Base-by-base conservation (phyloP, 2,113 vertebrate genomes). In the Catharus bicknelli region DNA sequence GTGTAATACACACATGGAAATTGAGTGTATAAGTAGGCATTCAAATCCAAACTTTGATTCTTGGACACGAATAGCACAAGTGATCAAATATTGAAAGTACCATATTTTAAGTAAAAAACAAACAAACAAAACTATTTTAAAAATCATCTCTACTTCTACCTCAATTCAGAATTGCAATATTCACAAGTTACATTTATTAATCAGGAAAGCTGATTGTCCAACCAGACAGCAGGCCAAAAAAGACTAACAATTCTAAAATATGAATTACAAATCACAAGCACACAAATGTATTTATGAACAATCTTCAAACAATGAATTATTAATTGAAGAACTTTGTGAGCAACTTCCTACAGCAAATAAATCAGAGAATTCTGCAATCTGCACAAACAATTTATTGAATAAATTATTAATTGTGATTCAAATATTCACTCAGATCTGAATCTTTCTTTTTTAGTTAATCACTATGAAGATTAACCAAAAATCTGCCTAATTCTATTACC, bases 331-430 rank as follows among this genome's bases (percentile, higher is more conserved):
- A 95, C 73, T 96, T 90, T 58, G 87, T 90, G 90, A 89, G 63
- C 53, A 95, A 95, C 90, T 93, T 94, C 75, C 70, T 72, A 83
- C 11, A 68, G 80, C 63, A 93, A 96, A 95, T 92, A 96, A 94
- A 91, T 86, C 78, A 83, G 68, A 91, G 59, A 88, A 75, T 86
- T 83, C 79, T 87, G 66, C 59, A 93, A 83, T 85, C 68, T 83
- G 53, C 62, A 79, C 85, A 91, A 95, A 96, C 89, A 95, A 91
- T 83, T 91, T 93, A 85, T 83, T 91, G 75, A 92, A 94, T 93
- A 93, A 95, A 96, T 93, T 90, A 77, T 88, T 92, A 62, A 92
- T 70, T 70, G 59, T 67, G 38, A 91, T 83, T 90, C 83, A 91
- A 83, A 74, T 48, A 58, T 63, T 87, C 84, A 75, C 67, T 95